Base-by-base conservation (phyloP, 2,888 invertebrate species). In the Melipona bicolor region DNA sequence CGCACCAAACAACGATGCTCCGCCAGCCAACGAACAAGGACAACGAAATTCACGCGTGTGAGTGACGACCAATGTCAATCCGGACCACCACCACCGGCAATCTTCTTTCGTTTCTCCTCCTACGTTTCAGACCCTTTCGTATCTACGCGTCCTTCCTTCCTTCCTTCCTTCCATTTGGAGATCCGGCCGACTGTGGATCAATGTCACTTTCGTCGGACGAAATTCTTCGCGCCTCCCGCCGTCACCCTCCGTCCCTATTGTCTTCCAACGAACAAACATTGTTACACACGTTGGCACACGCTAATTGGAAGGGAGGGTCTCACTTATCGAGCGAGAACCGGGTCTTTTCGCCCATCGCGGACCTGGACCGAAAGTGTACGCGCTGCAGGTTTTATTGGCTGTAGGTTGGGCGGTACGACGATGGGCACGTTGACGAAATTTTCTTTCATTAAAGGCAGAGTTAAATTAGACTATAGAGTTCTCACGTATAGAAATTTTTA, bases 161-260 rank as follows among this genome's bases (percentile, higher is more conserved):
- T 85, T 85, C 67, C 79, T 83, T 91, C 89, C 86, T 75, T 84
- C 90, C 89, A 86, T 27, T 27, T 27, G 83, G 83, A 77, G 84
- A 83, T 83, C 68, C 77, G 73, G 65, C 61, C 77, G 83, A 90
- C 83, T 87, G 43, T 11, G 86, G 90, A 91, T 92, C 92, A 91
- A 92, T 92, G 92, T 92, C 91, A 90, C 88, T 92, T 91, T 92
- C 90, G 90, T 91, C 91, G 90, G 86, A 67, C 68, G 70, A 79
- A 77, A 78, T 78, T 61, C 77, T 71, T 65, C 74, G 54, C 72
- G 69, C 69, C 52, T 54, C 49, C n/a, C 49, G 24, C 27, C 43
- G 24, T n/a, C 50, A n/a, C 49, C 36, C 32, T 56, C 64, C 43
- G 62, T 27, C 52, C 32, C 50, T 49, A 75, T 82, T 80, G 82